Evolutionary conservation across 1,140 invertebrate species (phyloP), one percentile per base, ranked within the genome.

Genomic region (Thaumatotibia leucotreta): DNA sequence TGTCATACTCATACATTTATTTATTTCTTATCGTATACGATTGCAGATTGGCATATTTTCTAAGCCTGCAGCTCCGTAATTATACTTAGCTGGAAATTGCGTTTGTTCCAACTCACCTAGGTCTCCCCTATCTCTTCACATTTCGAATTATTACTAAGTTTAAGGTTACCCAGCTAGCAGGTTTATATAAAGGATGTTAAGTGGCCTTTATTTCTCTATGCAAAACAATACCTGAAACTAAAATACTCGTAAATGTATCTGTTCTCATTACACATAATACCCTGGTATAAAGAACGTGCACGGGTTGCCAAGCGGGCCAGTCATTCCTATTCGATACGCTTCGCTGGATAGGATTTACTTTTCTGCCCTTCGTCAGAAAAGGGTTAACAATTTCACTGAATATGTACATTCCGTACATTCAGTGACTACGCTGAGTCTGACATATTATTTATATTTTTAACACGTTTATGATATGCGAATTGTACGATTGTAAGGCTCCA

Each of bases 301-400:
- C 10, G 4, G 52, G 52, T 24, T 58, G 2, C 52, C 24, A 27
- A 58, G 52, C 9, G 24, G 23, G 23, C 3, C 52, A 14, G 52
- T 52, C 49, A 58, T 58, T 58, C 52, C 52, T 27, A 58, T 58
- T 58, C 24, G 52, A 58, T 52, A 52, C 22, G 50, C 20, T 52
- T 24, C 50, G 23, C 50, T 27, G 24, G 24, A 27, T 23, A 52
- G 50, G 50, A 52, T 58, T 58, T 58, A 58, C 24, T 29, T 58
- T 58, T 58, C 52, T n/a, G 52, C 52, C 52, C 24, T 58, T 14
- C 23, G 24, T 27, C 52, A 24, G 39, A 45, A 58, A 58, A 27
- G 52, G 52, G 52, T 58, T 58, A 58, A 58, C 52, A 27, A 29
- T 58, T 58, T 20, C n/a, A 27, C n/a, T 52, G 24, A 58, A 58